Percentiles rank a stretch among this genome's conserved stretches.
Evolutionary conservation across 2,797 vertebrate species (phyloP).

Genomic region (Anguilla megastoma): DNA sequence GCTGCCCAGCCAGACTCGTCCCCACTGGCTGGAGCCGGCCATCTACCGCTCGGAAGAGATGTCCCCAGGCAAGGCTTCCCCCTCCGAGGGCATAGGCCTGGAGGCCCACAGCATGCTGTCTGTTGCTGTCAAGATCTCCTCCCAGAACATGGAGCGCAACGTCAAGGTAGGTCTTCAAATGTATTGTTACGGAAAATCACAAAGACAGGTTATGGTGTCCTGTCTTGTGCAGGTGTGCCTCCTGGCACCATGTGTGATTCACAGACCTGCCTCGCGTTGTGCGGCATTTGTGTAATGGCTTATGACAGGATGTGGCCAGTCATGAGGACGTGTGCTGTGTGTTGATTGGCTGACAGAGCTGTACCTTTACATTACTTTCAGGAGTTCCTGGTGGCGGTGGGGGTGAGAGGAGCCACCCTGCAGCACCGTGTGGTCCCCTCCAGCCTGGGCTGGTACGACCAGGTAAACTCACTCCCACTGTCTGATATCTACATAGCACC

Average conservation of each 20-base stretch:
- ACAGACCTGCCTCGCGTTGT: too few relatives aligned
- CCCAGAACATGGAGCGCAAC: constrained; percentile 87
- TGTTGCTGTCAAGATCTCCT: constrained; percentile 89
- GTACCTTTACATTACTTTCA: constrained; percentile 52
- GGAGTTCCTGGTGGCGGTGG: constrained; percentile 92
- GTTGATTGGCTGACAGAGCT: constrained; percentile 27
- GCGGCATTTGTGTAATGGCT: not conserved
- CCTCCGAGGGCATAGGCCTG: constrained; percentile 81
- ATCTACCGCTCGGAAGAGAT: constrained; percentile 88
- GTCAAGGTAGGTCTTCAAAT: constrained; percentile 79
- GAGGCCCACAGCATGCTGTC: constrained; percentile 92
- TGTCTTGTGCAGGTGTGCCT: not conserved
- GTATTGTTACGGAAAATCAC: not conserved
- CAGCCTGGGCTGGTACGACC: constrained; percentile 92
- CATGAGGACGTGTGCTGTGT: constrained; percentile 3
- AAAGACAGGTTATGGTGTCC: not conserved
- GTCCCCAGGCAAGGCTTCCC: constrained; percentile 68
- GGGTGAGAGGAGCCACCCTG: constrained; percentile 89
- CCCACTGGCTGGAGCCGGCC: constrained; percentile 93
- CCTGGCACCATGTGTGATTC: not conserved
- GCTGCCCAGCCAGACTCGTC: constrained; percentile 82
- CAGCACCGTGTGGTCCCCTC: constrained; percentile 88
- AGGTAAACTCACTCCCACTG: constrained; percentile 72
- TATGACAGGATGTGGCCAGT: not conserved
- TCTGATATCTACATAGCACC: not conserved